Evolutionary conservation across 2,113 vertebrate genomes (phyloP), one percentile per base, ranked within the genome.

Genomic region (Coracopsis vasa): DNA sequence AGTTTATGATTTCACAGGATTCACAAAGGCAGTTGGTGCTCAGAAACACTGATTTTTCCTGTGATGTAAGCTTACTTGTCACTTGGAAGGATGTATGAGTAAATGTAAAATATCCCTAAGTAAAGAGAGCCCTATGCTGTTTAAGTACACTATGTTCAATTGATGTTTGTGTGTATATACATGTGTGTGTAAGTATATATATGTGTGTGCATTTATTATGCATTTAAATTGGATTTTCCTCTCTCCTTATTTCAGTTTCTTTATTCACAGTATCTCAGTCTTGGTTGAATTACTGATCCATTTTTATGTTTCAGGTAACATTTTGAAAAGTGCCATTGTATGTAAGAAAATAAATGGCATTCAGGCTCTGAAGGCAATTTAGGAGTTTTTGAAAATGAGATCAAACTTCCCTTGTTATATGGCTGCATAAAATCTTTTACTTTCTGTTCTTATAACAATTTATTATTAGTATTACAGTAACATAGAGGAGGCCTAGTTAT

Each of bases 401-500:
- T 92, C 88, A 95, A 64, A 91, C 67, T 80, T 96, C 80, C 58
- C 88, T 73, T 83, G 79, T 90, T 75, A 70, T 91, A 94, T 80
- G 25, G 64, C 82, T 92, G 54, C 67, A 94, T 73, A 88, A 73
- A 88, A 93, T 33, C 64, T 88, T 88, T 96, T 90, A 80, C 39
- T 90, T 80, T 90, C 67, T 51, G 6, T 88, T 65, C 45, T 93
- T 92, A 78, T 80, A 88, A 69, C 18, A 90, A 92, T 93, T 93
- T 94, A 92, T 96, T 96, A 83, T 74, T 96, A 94, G 95, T 88
- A 94, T 83, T 88, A 77, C 24, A 74, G 88, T 35, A 90, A 66
- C 50, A 93, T 12, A 93, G 64, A 94, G 60, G 33, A 93, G 54
- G 50, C 54, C 50, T 39, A 96, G 71, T 78, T 33, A 78, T 62